phyloP scores from a whole-genome alignment of 2,888 invertebrate genomes.

The Dolichomitus sp. region DNA sequence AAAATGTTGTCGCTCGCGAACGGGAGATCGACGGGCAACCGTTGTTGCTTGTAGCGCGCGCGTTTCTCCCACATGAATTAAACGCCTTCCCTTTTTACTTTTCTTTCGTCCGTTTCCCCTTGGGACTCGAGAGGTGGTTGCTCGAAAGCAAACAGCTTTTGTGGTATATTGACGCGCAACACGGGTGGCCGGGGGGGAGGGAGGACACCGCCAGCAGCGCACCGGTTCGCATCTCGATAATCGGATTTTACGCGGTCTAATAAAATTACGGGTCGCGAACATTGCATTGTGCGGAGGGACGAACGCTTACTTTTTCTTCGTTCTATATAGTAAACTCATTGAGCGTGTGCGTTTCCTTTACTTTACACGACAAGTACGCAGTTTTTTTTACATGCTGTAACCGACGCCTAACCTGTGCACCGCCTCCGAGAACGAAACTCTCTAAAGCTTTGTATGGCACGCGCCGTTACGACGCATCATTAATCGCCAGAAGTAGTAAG shows the following conservation, averaged over 20 bases:
- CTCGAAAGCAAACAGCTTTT: not conserved
- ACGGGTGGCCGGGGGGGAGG: not conserved
- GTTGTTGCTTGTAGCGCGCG: not conserved
- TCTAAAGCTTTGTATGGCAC: not conserved
- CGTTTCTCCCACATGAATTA: conserved; percentile 29
- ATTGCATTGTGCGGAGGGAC: conserved; percentile 12
- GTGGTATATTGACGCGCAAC: conserved; percentile 42
- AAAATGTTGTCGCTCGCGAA: conserved; percentile 10
- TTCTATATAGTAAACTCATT: not conserved
- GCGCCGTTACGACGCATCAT: not conserved
- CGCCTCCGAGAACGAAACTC: not conserved
- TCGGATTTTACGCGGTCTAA: conserved; percentile 68
- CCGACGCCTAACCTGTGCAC: not conserved
- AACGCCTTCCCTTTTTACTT: not conserved
- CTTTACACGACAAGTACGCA: not conserved
- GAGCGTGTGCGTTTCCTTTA: not conserved
- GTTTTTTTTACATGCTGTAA: not conserved
- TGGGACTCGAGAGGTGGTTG: not conserved
- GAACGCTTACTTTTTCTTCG: not conserved
- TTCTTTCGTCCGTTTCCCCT: not conserved
- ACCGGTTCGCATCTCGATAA: conserved; percentile 67
- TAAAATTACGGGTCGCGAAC: conserved; percentile 67
- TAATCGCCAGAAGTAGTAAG: not conserved
- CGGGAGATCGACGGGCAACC: not conserved
- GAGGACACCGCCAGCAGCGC: conserved; percentile 61